Percentiles rank a stretch among this genome's conserved stretches.
These are phyloP conservation scores for Enoplosus armatus DNA, from an alignment of 2,797 vertebrate genomes.

Conservation along the genomic window DNA sequence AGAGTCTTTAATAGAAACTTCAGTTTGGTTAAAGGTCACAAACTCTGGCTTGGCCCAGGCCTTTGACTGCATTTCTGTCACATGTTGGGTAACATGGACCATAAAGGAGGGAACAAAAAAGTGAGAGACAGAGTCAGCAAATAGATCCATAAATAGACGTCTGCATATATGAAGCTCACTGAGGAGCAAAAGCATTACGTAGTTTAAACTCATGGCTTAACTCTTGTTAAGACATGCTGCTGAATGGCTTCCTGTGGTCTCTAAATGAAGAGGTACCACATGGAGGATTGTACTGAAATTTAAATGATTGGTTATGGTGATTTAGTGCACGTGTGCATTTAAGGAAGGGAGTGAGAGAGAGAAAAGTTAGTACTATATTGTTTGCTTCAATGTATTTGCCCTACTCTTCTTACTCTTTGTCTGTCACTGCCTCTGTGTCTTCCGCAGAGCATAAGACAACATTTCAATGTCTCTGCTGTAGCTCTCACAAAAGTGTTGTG, in stretches of 20 bases:
- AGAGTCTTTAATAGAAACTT: slow-evolving; percentile 52
- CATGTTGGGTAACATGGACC: slow-evolving; percentile 36
- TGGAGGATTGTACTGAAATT: background rate
- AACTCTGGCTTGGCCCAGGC: slow-evolving; percentile 54
- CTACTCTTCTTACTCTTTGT: background rate
- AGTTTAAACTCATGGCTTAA: background rate
- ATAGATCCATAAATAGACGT: slow-evolving; percentile 14
- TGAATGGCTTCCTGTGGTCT: background rate
- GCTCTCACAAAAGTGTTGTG: background rate
- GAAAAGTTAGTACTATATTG: too few species aligned
- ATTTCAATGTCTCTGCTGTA: background rate
- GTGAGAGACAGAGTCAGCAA: slow-evolving; percentile 22
- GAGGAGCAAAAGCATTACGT: slow-evolving; percentile 7
- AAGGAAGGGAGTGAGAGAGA: too few species aligned
- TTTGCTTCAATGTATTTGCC: background rate
- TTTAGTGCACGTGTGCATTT: too few species aligned
- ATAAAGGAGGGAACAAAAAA: slow-evolving; percentile 36
- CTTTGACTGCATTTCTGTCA: slow-evolving; percentile 50
- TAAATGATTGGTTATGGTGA: slow-evolving; percentile 7
- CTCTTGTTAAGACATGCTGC: background rate
- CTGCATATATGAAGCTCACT: slow-evolving; percentile 2
- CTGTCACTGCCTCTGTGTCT: background rate
- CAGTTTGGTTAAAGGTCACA: slow-evolving; percentile 55
- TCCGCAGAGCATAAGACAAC: background rate
- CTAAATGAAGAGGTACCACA: background rate